phyloP scores from a whole-genome alignment of 1,140 invertebrate genomes.

The Caerostris darwini region DNA sequence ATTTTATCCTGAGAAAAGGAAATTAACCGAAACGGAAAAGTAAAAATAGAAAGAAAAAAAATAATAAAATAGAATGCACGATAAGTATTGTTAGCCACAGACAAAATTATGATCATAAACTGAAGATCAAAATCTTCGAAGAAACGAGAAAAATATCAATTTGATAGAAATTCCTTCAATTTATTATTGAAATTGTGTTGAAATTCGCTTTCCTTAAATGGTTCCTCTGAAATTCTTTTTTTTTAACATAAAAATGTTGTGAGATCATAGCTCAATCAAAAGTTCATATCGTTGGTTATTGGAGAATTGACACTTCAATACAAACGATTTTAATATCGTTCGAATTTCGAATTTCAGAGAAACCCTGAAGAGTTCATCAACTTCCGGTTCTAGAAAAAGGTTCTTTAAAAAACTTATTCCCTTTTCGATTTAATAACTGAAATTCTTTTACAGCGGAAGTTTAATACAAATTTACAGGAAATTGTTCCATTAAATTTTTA shows the following conservation, averaged over 20 bases:
- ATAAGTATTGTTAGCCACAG: neutral
- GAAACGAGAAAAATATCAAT: neutral
- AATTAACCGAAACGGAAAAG: slow-evolving; percentile 6
- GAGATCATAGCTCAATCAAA: neutral
- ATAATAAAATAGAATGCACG: neutral
- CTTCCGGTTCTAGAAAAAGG: too few relatives aligned
- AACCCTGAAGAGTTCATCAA: too few relatives aligned
- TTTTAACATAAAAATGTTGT: neutral
- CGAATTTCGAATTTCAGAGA: neutral
- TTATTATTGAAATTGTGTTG: neutral
- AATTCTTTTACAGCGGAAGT: too few relatives aligned
- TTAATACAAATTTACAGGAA: too few relatives aligned
- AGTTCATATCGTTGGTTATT: neutral
- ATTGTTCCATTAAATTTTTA: too few relatives aligned
- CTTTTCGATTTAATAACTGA: too few relatives aligned
- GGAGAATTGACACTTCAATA: neutral
- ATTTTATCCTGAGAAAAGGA: neutral
- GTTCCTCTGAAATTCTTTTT: neutral
- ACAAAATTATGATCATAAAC: neutral
- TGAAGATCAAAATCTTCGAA: neutral
- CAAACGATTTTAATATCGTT: neutral
- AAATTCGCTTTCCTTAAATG: neutral
- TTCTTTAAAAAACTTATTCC: too few relatives aligned
- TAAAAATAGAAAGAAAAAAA: neutral
- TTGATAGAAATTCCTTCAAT: neutral